A percentile compares a stretch with the other conserved stretches of the same genome.
These are phyloP conservation scores for Brachyptera putata DNA, from an alignment of 2,888 invertebrate genomes.

Conservation along the genomic window DNA sequence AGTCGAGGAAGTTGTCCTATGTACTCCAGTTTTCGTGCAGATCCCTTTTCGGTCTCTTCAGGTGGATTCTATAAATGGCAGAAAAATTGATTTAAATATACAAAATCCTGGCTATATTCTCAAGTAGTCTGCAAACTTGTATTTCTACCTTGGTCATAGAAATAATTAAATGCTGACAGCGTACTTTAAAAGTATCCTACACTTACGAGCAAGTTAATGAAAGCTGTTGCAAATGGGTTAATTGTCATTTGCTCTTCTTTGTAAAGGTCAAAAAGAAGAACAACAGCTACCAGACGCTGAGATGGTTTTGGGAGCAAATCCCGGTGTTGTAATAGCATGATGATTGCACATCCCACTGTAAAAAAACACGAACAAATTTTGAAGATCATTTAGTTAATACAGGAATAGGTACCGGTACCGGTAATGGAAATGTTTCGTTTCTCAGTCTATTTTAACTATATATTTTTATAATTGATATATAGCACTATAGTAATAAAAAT, in stretches of 20 bases:
- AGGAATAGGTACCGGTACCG: not conserved
- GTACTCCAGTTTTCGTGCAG: slow-evolving; percentile 47
- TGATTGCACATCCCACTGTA: slow-evolving; percentile 56
- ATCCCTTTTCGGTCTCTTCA: slow-evolving; percentile 45
- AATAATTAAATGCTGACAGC: not conserved
- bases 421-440: not conserved
- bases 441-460: not conserved
- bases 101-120: not conserved
- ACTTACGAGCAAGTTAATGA: slow-evolving; percentile 62
- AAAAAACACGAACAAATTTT: slow-evolving; percentile 30
- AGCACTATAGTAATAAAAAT: not conserved
- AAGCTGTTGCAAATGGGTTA: slow-evolving; percentile 68
- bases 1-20: slow-evolving; percentile 55
- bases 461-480: not conserved
- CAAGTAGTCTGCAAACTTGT: not conserved
- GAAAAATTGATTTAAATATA: not conserved
- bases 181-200: slow-evolving; percentile 29
- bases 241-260: slow-evolving; percentile 59
- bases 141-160: not conserved
- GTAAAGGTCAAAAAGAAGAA: slow-evolving; percentile 66
- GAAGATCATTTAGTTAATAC: not conserved
- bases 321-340: slow-evolving; percentile 62
- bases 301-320: slow-evolving; percentile 63
- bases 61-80: slow-evolving; percentile 37
- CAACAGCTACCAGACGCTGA: slow-evolving; percentile 65